Evolutionary conservation across 1,140 invertebrate genomes (phyloP), one percentile per base, ranked within the genome.

Genomic region (Hyphantria cunea): DNA sequence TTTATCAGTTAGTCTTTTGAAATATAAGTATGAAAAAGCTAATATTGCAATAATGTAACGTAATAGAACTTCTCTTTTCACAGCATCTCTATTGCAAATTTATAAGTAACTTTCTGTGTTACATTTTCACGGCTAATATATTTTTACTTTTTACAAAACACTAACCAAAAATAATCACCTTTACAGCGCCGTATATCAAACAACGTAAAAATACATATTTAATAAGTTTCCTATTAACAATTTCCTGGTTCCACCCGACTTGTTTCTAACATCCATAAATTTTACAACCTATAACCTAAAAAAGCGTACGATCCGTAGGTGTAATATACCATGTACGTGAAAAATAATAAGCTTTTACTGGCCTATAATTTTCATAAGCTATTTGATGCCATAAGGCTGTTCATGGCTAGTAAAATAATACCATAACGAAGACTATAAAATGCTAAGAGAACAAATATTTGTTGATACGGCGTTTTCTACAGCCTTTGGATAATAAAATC

Each of bases 391-490:
- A 48, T 14, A 39, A 25, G 33, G 42, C 15, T 49, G 42, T 42
- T 49, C 48, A 49, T 61, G 63, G 37, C 51, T 58, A 67, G 58
- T 73, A 72, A 74, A 74, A 72, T 74, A 68, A 80, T 73, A 68
- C 66, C 55, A 64, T 71, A 76, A 72, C 67, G 69, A 45, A 50
- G 15, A n/a, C 41, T 66, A 68, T 78, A 76, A 80, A 80, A 69
- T 55, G 42, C 11, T 68, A 52, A 51, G 52, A 63, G 68, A 66
- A 72, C 70, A 78, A 78, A 80, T 76, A 73, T 80, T 80, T 80
- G 70, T 70, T 69, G 62, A 69, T 70, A 66, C 37, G 32, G 44
- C 61, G 3, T 50, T 56, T 52, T 52, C 61, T 56, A 53, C 50
- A 70, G 68, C 71, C 54, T 70, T 59, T 70, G 49, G 31, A 44